These are phyloP conservation scores for Brachypteracias leptosomus DNA, from an alignment of 2,113 vertebrate species.

Conservation along the genomic window DNA sequence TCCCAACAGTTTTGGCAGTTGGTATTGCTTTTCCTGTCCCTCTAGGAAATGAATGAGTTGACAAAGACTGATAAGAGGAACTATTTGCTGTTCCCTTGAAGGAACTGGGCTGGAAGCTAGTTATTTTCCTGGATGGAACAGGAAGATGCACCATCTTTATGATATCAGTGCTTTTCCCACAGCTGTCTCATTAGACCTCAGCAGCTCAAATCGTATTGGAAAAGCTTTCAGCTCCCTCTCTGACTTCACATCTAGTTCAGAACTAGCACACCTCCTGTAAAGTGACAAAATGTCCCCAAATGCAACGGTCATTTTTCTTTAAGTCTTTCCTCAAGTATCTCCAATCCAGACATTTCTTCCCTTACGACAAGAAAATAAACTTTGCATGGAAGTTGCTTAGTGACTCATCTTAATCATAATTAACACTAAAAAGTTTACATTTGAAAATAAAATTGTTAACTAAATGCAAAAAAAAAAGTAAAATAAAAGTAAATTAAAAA, in stretches of 20 bases:
- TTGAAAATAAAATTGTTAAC: not conserved
- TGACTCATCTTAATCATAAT: not conserved
- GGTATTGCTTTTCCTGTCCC: slow-evolving; percentile 4
- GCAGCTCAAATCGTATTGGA: not conserved
- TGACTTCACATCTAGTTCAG: not conserved
- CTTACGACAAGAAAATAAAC: not conserved
- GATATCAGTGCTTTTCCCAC: not conserved
- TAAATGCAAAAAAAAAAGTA: not conserved
- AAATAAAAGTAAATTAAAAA: not conserved
- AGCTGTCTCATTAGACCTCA: not conserved
- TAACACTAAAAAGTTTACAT: not conserved
- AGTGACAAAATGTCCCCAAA: not conserved
- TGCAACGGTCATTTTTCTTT: not conserved
- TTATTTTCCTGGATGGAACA: not conserved
- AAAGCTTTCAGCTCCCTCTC: not conserved
- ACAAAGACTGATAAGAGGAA: slow-evolving; percentile 12
- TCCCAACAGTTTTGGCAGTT: slow-evolving; percentile 31
- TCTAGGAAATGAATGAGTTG: not conserved
- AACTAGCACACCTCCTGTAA: rapidly evolving
- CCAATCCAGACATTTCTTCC: not conserved
- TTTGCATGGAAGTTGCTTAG: not conserved
- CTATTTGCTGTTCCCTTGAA: not conserved
- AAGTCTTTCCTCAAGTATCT: not conserved
- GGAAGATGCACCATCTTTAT: not conserved
- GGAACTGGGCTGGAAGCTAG: not conserved